Percentiles rank a stretch among this genome's conserved stretches.
These are phyloP conservation scores for Adrianichthys oophorus DNA, from an alignment of 2,797 vertebrate species.

Conservation along the genomic window DNA sequence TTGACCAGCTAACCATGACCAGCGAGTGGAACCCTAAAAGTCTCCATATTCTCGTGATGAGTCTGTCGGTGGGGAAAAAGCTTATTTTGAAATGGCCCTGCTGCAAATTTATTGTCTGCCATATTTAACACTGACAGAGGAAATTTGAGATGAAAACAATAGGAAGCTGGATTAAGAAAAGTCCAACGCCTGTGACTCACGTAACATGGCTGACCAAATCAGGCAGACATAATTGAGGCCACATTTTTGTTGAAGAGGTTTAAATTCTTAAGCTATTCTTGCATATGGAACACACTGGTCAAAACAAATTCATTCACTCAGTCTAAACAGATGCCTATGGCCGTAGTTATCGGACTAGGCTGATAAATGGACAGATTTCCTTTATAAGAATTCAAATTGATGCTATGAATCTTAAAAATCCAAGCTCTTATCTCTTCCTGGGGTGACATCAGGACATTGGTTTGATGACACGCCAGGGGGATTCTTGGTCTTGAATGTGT, in stretches of 20 bases:
- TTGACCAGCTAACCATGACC: constrained; percentile 30
- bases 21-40: constrained; percentile 2
- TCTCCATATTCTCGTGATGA: constrained; percentile 11
- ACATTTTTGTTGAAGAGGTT: constrained; percentile 60
- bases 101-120: constrained; percentile 34
- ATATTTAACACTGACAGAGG: constrained; percentile 45
- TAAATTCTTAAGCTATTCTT: constrained; percentile 55
- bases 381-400: neutral
- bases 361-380: neutral
- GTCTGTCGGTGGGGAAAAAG: constrained; percentile 10
- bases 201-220: constrained; percentile 50
- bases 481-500: constrained; percentile 24
- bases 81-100: constrained; percentile 32
- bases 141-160: constrained; percentile 41
- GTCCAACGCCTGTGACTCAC: constrained; percentile 53
- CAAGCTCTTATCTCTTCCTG: constrained; percentile 26
- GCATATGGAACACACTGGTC: constrained; percentile 23
- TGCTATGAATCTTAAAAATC: neutral
- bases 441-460: constrained; percentile 16
- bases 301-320: constrained; percentile 35
- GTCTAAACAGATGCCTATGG: constrained; percentile 20
- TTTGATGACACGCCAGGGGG: constrained; percentile 19
- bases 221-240: constrained; percentile 66
- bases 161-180: constrained; percentile 41
- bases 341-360: neutral